phyloP scores from a whole-genome alignment of 1,140 invertebrate species.

The Teleogryllus occipitalis region DNA sequence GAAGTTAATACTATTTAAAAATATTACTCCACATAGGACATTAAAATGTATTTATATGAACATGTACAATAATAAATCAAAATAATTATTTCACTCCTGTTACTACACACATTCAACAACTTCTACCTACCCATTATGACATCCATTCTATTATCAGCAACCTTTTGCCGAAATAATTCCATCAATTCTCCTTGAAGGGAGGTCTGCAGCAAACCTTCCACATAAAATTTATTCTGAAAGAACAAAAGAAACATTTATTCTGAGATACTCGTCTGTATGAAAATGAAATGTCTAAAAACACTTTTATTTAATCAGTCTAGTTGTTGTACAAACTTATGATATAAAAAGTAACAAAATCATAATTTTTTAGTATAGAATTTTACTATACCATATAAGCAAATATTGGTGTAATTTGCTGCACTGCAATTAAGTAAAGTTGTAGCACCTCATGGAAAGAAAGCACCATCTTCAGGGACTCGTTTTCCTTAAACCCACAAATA shows the following conservation, averaged over 20 bases:
- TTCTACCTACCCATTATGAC: conserved; percentile 13
- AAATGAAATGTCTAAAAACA: not conserved
- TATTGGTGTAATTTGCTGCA: conserved; percentile 22
- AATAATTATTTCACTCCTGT: not conserved
- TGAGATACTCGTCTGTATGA: not conserved
- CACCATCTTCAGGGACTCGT: not conserved
- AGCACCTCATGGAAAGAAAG: conserved; percentile 19
- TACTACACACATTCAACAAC: not conserved
- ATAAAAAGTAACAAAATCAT: not conserved
- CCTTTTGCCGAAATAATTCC: conserved; percentile 17
- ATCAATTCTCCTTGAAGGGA: conserved; percentile 19
- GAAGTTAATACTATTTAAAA: too few species aligned
- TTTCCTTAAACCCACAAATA: not conserved
- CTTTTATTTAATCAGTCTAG: not conserved
- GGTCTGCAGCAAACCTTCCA: conserved; percentile 20
- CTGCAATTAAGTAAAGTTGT: conserved; percentile 15
- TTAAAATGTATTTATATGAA: not conserved
- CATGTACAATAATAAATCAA: not conserved
- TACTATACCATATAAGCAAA: conserved; percentile 21
- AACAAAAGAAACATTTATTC: not conserved
- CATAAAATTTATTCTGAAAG: conserved; percentile 23
- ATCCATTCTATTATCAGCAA: conserved; percentile 20
- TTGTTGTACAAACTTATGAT: not conserved
- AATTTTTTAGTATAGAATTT: not conserved
- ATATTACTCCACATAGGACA: not conserved